Conservation (phyloP, 2,888 invertebrate genomes). For the Parnassius glacialis region DNA sequence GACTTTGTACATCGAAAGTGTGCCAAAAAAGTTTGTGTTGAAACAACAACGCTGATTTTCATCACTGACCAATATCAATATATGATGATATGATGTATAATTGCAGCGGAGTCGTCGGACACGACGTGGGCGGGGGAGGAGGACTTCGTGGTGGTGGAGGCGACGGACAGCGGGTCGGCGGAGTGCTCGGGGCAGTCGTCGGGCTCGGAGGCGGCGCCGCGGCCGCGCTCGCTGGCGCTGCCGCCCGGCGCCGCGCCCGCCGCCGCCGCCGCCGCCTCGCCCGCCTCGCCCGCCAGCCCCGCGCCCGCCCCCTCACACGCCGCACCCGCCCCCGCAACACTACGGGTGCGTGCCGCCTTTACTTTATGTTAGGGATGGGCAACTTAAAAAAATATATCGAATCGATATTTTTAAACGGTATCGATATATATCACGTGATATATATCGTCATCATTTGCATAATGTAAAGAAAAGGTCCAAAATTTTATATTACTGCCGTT, state of each 20-base stretch:
- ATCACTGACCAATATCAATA: no score
- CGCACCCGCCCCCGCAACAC: constrained; percentile 5
- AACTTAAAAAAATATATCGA: no score
- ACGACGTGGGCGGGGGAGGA: constrained; percentile 86
- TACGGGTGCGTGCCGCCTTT: constrained; percentile 18
- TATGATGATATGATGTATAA: neutral
- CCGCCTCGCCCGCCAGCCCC: constrained; percentile 5
- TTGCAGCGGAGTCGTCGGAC: constrained; percentile 69
- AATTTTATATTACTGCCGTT: no score
- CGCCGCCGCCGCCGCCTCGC: constrained; percentile 27
- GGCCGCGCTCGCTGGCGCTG: constrained; percentile 66
- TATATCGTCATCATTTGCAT: no score
- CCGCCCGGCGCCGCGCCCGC: constrained; percentile 33
- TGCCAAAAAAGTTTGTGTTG: no score
- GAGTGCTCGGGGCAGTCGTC: constrained; percentile 60
- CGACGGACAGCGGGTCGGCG: constrained; percentile 81
- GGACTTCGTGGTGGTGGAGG: constrained; percentile 91
- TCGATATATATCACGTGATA: no score
- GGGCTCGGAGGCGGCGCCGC: constrained; percentile 65
- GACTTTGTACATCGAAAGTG: no score
- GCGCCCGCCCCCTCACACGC: constrained; percentile 30
- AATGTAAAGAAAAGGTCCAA: no score
- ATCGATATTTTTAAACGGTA: no score
- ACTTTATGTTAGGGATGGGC: no score
- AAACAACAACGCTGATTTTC: no score